Evolutionary conservation across 64 coral and sea anemone species (phyloP).

Genomic region (Montipora capricornis): DNA sequence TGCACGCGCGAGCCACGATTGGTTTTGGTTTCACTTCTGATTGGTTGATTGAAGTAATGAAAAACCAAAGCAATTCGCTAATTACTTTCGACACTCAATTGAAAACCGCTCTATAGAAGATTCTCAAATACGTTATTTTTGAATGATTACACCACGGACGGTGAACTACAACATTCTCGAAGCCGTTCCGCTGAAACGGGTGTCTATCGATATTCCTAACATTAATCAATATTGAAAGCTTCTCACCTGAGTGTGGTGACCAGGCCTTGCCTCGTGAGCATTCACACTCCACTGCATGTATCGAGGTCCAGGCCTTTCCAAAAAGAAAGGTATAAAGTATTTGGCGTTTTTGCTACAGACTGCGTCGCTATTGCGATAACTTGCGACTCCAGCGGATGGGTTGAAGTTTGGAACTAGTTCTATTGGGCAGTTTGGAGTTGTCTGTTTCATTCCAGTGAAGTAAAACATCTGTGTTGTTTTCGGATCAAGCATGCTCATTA

Average conservation of each 20-base stretch:
- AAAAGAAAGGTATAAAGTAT: slow-evolving; percentile 75
- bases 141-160: no score
- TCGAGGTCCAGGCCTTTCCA: slow-evolving; percentile 61
- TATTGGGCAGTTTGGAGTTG: slow-evolving; percentile 66
- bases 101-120: no score
- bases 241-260: slow-evolving; percentile 78
- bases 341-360: slow-evolving; percentile 32
- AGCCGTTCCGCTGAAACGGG: no score
- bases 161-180: no score
- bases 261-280: slow-evolving; percentile 79
- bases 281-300: slow-evolving; percentile 76
- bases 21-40: no score
- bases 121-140: no score
- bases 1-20: no score
- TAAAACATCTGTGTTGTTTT: slow-evolving; percentile 73
- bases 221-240: no score
- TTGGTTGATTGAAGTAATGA: no score
- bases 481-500: slow-evolving; percentile 75
- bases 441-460: slow-evolving; percentile 67
- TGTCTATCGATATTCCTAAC: no score
- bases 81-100: no score
- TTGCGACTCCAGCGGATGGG: slow-evolving; percentile 57
- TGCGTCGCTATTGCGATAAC: slow-evolving; percentile 48
- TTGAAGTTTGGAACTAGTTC: slow-evolving; percentile 72
- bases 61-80: no score